Evolutionary conservation across 2,888 invertebrate genomes (phyloP).

Genomic region (Epinotia ramella): DNA sequence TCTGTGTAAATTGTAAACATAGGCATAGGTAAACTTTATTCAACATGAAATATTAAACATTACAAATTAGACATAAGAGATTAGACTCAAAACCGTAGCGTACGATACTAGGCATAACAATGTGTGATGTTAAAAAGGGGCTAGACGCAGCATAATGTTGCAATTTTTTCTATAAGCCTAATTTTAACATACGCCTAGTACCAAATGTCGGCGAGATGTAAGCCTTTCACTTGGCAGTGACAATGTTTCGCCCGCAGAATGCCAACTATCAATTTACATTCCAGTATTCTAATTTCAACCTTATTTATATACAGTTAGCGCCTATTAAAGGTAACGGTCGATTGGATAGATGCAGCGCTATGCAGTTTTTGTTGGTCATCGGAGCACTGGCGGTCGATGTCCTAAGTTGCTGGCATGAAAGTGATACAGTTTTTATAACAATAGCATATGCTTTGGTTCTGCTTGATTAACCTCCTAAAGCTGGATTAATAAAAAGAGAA

Average conservation of each 20-base stretch:
- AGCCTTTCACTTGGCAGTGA: constrained; percentile 59
- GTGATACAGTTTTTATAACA: not conserved
- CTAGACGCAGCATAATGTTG: no score
- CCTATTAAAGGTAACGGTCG: constrained; percentile 29
- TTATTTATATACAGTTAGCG: constrained; percentile 20
- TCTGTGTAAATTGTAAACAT: no score
- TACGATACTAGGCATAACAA: no score
- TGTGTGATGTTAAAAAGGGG: no score
- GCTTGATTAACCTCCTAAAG: constrained; percentile 5
- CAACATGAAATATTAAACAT: no score
- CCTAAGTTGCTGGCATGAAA: constrained; percentile 29
- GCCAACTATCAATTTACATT: constrained; percentile 26
- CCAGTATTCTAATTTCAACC: constrained; percentile 1
- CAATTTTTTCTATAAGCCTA: not conserved
- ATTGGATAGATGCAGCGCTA: constrained; percentile 31
- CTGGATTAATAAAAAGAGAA: not conserved
- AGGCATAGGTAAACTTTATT: no score
- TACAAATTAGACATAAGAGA: no score
- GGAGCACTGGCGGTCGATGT: constrained; percentile 47
- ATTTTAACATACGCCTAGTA: not conserved
- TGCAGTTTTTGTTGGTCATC: constrained; percentile 53
- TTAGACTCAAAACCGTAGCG: no score
- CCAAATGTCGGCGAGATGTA: constrained; percentile 21
- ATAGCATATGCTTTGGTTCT: constrained; percentile 7
- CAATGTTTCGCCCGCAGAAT: constrained; percentile 49